phyloP scores from a whole-genome alignment of 2,888 invertebrate genomes.

The Camptogramma bilineatum region DNA sequence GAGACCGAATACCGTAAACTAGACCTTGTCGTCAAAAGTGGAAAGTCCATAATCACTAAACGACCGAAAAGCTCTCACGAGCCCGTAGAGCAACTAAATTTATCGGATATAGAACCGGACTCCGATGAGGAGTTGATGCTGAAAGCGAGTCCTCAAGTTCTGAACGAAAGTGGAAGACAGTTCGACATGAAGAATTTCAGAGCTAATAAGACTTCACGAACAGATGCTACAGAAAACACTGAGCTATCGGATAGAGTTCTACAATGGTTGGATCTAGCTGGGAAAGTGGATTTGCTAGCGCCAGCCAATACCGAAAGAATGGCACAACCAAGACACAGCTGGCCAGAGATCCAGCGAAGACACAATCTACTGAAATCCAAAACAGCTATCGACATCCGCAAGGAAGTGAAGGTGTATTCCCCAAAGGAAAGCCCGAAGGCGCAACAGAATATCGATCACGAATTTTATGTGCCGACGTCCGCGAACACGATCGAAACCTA shows the following conservation, averaged over 20 bases:
- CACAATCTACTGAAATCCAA: constrained; percentile 69
- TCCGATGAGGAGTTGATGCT: constrained; percentile 64
- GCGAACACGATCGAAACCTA: constrained; percentile 81
- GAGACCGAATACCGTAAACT: constrained; percentile 62
- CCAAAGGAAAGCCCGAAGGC: constrained; percentile 69
- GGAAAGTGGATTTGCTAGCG: constrained; percentile 80
- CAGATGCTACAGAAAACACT: constrained; percentile 67
- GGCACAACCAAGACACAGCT: constrained; percentile 75
- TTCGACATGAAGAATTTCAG: constrained; percentile 69
- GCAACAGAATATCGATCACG: constrained; percentile 72
- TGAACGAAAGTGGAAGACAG: constrained; percentile 60
- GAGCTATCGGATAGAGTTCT: constrained; percentile 89
- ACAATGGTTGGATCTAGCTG: constrained; percentile 92
- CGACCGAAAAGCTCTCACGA: constrained; percentile 54
- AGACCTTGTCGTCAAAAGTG: constrained; percentile 68
- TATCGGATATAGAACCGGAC: constrained; percentile 64
- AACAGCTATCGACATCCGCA: constrained; percentile 69
- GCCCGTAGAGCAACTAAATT: constrained; percentile 65
- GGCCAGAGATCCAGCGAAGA: constrained; percentile 73
- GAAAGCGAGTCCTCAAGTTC: constrained; percentile 62
- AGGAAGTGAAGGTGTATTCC: constrained; percentile 58
- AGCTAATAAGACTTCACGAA: constrained; percentile 70
- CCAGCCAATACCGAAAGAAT: constrained; percentile 68
- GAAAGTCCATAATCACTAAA: constrained; percentile 57
- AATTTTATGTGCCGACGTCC: constrained; percentile 76